phyloP scores from a whole-genome alignment of 1,140 invertebrate species.

The Ceratina calcarata region DNA sequence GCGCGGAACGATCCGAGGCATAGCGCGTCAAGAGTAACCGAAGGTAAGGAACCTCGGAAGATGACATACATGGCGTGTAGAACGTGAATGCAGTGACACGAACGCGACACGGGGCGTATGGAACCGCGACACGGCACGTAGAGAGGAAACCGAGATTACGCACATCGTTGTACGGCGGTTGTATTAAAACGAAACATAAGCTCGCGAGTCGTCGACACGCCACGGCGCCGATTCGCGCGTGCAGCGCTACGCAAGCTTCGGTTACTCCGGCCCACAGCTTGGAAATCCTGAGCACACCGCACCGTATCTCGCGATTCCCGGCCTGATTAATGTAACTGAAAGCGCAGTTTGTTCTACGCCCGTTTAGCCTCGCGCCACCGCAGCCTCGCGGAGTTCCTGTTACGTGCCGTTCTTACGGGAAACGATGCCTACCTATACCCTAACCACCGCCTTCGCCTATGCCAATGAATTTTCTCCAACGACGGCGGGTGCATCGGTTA shows the following conservation, averaged over 20 bases:
- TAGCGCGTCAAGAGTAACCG: neutral
- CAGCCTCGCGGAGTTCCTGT: neutral
- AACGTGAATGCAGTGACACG: neutral
- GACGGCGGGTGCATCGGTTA: neutral
- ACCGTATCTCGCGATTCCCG: constrained; percentile 24
- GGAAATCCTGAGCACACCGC: constrained; percentile 23
- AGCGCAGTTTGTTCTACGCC: constrained; percentile 13
- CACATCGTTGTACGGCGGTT: constrained; percentile 13
- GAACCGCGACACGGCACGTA: constrained; percentile 28
- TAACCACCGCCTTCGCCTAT: too few species aligned
- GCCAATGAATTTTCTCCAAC: constrained; percentile 8
- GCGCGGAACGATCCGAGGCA: neutral
- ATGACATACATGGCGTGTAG: neutral
- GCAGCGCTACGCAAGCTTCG: constrained; percentile 11
- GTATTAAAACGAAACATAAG: constrained; percentile 37
- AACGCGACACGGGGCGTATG: neutral
- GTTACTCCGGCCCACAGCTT: constrained; percentile 7
- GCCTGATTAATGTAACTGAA: constrained; percentile 16
- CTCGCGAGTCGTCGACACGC: constrained; percentile 2
- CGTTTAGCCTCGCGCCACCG: neutral
- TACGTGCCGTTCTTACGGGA: neutral
- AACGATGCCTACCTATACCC: too few species aligned
- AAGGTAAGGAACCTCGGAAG: neutral
- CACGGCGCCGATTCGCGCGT: neutral
- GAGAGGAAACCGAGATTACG: constrained; percentile 39